Evolutionary conservation across 2,113 vertebrate species (phyloP).

Genomic region (Chloropsis hardwickii): DNA sequence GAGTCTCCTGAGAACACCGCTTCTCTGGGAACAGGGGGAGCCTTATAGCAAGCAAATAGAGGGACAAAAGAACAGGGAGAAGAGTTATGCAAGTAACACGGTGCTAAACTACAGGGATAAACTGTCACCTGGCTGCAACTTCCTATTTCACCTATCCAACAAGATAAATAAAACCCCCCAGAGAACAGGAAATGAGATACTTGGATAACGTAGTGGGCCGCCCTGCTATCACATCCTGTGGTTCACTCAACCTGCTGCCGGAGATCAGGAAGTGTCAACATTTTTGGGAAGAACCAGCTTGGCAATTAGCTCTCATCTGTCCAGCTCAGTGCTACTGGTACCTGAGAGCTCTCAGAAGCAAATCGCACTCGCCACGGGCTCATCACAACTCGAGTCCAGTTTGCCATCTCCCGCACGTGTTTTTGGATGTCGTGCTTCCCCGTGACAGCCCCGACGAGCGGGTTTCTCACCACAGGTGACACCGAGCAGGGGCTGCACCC

Average conservation of each 20-base stretch:
- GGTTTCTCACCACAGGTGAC: background rate
- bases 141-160: background rate
- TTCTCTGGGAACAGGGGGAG: constrained; percentile 78
- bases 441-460: background rate
- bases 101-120: background rate
- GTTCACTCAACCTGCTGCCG: background rate
- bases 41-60: constrained; percentile 63
- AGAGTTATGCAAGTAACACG: background rate
- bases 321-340: background rate
- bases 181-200: background rate
- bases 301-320: background rate
- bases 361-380: background rate
- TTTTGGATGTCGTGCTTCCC: background rate
- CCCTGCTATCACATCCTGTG: background rate
- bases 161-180: background rate
- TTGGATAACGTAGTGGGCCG: background rate
- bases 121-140: background rate
- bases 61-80: background rate
- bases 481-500: background rate
- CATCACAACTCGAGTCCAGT: accelerated
- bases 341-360: background rate
- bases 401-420: accelerated
- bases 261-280: background rate
- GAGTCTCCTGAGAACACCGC: constrained; percentile 79
- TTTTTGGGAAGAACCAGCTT: background rate